These are phyloP conservation scores for Stenichneumon culpator DNA, from an alignment of 2,888 invertebrate species.

Conservation along the genomic window DNA sequence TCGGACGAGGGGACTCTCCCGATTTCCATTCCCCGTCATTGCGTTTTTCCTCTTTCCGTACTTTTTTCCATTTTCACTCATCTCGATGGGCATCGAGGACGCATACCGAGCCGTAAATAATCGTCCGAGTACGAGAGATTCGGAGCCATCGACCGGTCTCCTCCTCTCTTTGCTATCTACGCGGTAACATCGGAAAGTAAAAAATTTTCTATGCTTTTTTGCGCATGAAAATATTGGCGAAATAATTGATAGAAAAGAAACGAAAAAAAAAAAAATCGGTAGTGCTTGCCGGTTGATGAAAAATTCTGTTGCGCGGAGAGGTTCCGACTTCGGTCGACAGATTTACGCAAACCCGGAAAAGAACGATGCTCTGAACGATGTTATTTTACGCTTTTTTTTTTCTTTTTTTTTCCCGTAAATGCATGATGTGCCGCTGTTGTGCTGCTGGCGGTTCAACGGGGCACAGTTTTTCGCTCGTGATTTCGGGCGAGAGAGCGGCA, in stretches of 20 bases:
- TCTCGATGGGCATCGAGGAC: slow-evolving; percentile 61
- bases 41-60: slow-evolving; percentile 38
- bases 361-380: slow-evolving; percentile 45
- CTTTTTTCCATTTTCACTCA: slow-evolving; percentile 58
- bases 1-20: slow-evolving; percentile 25
- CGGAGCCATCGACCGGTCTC: not conserved
- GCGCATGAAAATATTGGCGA: slow-evolving; percentile 58
- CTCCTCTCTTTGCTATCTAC: not conserved
- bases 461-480: slow-evolving; percentile 49
- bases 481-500: slow-evolving; percentile 51
- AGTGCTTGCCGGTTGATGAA: slow-evolving; percentile 57
- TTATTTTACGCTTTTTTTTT: slow-evolving; percentile 44
- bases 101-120: slow-evolving; percentile 67
- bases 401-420: not conserved
- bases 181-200: not conserved
- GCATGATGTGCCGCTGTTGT: slow-evolving; percentile 10
- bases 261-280: slow-evolving; percentile 20
- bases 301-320: slow-evolving; percentile 44
- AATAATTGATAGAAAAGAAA: not conserved
- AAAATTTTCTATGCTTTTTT: slow-evolving; percentile 53
- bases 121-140: slow-evolving; percentile 43
- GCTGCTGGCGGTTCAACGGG: not conserved
- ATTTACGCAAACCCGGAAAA: slow-evolving; percentile 61
- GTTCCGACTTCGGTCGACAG: slow-evolving; percentile 33
- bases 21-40: slow-evolving; percentile 54